These are phyloP conservation scores for Lepidonotus clava DNA, from an alignment of 2,888 invertebrate genomes.

Conservation along the genomic window DNA sequence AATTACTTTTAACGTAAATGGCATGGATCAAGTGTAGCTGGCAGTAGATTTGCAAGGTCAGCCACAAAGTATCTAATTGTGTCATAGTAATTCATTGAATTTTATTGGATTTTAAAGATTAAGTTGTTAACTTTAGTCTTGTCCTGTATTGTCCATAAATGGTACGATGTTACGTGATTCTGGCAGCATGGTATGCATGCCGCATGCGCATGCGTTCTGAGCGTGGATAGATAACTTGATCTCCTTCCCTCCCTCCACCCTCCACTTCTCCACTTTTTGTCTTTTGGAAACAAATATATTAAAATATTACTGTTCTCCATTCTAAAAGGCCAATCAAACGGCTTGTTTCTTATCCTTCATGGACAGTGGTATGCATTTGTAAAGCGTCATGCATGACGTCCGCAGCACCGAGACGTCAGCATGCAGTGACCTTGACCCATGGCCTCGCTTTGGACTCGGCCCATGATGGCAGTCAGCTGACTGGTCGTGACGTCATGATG, in stretches of 20 bases:
- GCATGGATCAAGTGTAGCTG: no score
- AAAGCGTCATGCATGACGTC: background rate
- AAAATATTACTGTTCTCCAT: no score
- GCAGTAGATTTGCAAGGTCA: no score
- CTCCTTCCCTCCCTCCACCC: background rate
- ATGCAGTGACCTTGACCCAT: conserved; percentile 21
- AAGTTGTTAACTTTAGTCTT: conserved; percentile 13
- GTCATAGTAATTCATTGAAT: no score
- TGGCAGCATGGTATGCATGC: conserved; percentile 48
- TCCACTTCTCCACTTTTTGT: background rate
- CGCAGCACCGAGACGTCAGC: conserved; percentile 19
- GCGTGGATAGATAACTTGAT: conserved; percentile 50
- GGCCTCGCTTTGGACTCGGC: conserved; percentile 39
- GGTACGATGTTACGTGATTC: conserved; percentile 42
- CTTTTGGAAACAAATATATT: background rate
- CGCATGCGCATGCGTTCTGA: conserved; percentile 21
- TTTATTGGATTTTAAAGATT: no score
- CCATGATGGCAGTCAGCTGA: background rate
- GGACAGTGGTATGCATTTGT: conserved; percentile 4
- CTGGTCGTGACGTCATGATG: background rate
- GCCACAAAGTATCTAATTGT: no score
- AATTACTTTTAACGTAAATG: no score
- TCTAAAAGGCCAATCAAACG: background rate
- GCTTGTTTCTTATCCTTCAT: background rate
- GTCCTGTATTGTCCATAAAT: conserved; percentile 36